Base-by-base conservation (phyloP, 2,797 vertebrate genomes). In the Apogon talboti region DNA sequence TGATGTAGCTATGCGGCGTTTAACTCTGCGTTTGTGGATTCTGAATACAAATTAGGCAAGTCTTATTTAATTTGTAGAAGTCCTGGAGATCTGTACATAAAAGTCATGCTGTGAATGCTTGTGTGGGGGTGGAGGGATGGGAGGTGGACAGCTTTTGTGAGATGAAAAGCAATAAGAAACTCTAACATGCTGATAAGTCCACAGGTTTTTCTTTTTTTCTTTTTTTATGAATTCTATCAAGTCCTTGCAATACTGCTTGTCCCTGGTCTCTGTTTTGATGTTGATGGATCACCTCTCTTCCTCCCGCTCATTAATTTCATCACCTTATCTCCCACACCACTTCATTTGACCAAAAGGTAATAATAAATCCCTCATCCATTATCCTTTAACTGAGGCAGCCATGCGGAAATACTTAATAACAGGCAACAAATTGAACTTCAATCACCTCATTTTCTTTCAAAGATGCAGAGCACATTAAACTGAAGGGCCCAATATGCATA, bases 341-440 rank as follows among this genome's bases (percentile, higher is more conserved):
- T 97, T 98, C 96, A 98, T 98, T 96, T 95, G 95, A 95, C 93
- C 94, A 96, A 96, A 96, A 98, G 95, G 95, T 96, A 96, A 97
- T 98, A 97, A 98, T 98, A 98, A 96, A 96, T 96, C 95, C 94
- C 96, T 95, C 96, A 97, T 98, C 95, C 95, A 96, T 98, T 98
- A 98, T 97, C 95, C 96, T 97, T 96, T 96, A 96, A 95, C 95
- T 72, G 93, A 95, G 94, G 96, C 96, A 95, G 93, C 96, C 96
- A 96, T 94, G 96, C 92, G 94, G 97, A 98, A 98, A 97, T 96
- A 93, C 96, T 97, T 98, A 97, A 98, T 98, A 98, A 98, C 96
- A 93, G 94, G 95, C 94, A 97, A 98, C 98, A 99, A 99, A 99
- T 98, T 98, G 96, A 98, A 98, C 96, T 97, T 98, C 96, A 98